phyloP scores from a whole-genome alignment of 2,797 vertebrate genomes.

The Paramormyrops hopkinsi region DNA sequence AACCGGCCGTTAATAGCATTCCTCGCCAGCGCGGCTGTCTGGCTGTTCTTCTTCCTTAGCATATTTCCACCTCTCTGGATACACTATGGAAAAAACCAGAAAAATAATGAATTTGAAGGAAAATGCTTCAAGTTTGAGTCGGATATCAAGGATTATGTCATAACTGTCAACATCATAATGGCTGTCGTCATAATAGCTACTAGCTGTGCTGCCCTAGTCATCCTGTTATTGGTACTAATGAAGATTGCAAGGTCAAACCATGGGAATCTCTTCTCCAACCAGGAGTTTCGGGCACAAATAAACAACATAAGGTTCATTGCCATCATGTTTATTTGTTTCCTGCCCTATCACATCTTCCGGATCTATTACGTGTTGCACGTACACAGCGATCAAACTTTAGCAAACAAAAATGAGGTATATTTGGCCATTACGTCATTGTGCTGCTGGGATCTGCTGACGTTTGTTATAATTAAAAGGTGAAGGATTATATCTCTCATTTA shows the following conservation, averaged over 20 bases:
- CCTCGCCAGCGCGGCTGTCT: slow-evolving; percentile 38
- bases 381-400: slow-evolving; percentile 20
- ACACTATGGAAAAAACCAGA: slow-evolving; percentile 32
- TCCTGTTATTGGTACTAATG: slow-evolving; percentile 39
- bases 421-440: slow-evolving; percentile 51
- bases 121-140: slow-evolving; percentile 52
- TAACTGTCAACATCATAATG: slow-evolving; percentile 40
- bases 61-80: slow-evolving; percentile 40
- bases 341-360: slow-evolving; percentile 52
- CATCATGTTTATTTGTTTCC: slow-evolving; percentile 50
- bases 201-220: slow-evolving; percentile 31
- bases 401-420: slow-evolving; percentile 49
- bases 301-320: slow-evolving; percentile 55
- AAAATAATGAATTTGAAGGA: accelerated
- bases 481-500: neutral
- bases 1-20: slow-evolving; percentile 23
- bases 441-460: slow-evolving; percentile 57
- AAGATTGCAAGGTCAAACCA: slow-evolving; percentile 38
- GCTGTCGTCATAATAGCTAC: slow-evolving; percentile 31
- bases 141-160: slow-evolving; percentile 33
- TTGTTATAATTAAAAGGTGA: slow-evolving; percentile 32
- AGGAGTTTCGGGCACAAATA: slow-evolving; percentile 53
- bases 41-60: slow-evolving; percentile 36
- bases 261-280: slow-evolving; percentile 39
- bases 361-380: slow-evolving; percentile 45